These are phyloP conservation scores for Steinernema feltiae DNA, from an alignment of 1,140 invertebrate species.

Conservation along the genomic window DNA sequence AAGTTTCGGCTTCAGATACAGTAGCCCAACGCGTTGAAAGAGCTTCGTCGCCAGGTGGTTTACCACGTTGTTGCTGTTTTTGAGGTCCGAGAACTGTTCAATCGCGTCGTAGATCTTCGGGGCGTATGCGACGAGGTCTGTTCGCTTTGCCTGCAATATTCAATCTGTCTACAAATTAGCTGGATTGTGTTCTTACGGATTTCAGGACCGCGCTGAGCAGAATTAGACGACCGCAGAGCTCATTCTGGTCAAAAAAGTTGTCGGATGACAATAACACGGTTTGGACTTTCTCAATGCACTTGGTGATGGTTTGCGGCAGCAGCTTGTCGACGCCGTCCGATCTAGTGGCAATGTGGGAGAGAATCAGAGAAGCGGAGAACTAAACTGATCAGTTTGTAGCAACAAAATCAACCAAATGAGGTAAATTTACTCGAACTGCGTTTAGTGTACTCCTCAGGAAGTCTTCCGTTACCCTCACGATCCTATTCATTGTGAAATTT, in stretches of 20 bases:
- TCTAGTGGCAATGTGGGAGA: slow-evolving; percentile 77
- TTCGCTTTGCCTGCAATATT: background rate
- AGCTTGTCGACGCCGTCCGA: slow-evolving; percentile 67
- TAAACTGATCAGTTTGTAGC: slow-evolving; percentile 57
- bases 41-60: background rate
- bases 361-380: slow-evolving; percentile 71
- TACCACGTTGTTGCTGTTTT: background rate
- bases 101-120: background rate
- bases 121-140: background rate
- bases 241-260: background rate
- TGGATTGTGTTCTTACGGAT: background rate
- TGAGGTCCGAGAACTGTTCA: background rate
- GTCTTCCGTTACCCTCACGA: background rate
- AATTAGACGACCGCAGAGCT: background rate
- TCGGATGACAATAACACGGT: background rate
- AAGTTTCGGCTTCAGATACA: background rate
- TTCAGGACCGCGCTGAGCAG: background rate
- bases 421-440: background rate
- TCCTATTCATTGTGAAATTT: background rate
- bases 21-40: background rate
- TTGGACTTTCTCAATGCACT: background rate
- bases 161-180: no score
- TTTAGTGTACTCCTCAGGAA: background rate
- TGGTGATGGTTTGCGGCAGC: background rate
- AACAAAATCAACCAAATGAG: background rate